phyloP scores from a whole-genome alignment of 2,888 invertebrate genomes.

The Apoda limacodes region DNA sequence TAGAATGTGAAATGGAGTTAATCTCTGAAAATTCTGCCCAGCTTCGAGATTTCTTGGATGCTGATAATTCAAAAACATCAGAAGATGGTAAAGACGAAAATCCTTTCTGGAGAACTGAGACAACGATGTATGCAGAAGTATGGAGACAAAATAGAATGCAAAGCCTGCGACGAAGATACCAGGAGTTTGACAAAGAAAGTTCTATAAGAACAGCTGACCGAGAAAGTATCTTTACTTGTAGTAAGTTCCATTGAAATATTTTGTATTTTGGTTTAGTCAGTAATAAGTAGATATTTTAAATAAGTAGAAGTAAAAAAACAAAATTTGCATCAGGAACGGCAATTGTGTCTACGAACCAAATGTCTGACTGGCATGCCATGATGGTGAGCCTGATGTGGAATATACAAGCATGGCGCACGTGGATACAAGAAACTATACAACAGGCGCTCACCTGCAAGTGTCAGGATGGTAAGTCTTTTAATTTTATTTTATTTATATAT shows the following conservation, averaged over 20 bases:
- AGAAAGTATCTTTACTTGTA: too few relatives aligned
- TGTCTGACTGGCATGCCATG: constrained; percentile 55
- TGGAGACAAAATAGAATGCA: constrained; percentile 5
- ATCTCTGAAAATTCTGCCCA: background rate
- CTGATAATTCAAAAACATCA: constrained; percentile 17
- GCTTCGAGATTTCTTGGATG: constrained; percentile 18
- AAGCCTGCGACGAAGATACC: constrained; percentile 7
- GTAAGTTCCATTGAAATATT: too few relatives aligned
- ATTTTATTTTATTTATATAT: too few relatives aligned
- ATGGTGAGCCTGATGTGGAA: constrained; percentile 58
- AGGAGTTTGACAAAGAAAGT: too few relatives aligned
- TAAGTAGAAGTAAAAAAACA: background rate
- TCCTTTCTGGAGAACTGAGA: constrained; percentile 24
- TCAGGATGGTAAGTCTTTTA: too few relatives aligned
- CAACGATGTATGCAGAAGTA: constrained; percentile 24
- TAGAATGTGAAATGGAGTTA: background rate
- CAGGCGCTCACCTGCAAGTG: too few relatives aligned
- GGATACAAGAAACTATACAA: constrained; percentile 51
- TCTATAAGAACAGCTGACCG: too few relatives aligned
- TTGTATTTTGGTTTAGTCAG: too few relatives aligned
- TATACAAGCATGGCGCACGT: constrained; percentile 50
- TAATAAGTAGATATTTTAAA: too few relatives aligned
- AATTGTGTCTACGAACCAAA: constrained; percentile 42
- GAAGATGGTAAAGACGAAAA: constrained; percentile 6
- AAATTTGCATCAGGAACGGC: constrained; percentile 29